Evolutionary conservation across 2,888 invertebrate genomes (phyloP).

Genomic region (Alsophila aescularia): DNA sequence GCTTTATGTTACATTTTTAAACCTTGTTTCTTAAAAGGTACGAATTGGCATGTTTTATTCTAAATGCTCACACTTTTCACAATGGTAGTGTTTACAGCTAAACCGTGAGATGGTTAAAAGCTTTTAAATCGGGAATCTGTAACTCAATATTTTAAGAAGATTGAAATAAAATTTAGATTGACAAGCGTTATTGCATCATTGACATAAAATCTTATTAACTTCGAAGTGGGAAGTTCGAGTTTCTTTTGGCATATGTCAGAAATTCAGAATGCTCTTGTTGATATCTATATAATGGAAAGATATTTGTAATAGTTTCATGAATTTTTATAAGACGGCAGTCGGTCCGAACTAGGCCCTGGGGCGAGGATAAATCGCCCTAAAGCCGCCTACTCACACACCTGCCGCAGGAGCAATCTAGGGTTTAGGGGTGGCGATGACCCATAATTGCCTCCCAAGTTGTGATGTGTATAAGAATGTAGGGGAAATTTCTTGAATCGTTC

Average conservation of each 20-base stretch:
- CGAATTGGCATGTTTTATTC: neutral
- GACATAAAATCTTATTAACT: neutral
- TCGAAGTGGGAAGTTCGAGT: neutral
- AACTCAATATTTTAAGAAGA: conserved; percentile 8
- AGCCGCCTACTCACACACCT: too few relatives aligned
- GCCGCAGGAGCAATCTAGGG: too few relatives aligned
- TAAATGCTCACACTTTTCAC: neutral
- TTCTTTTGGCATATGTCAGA: neutral
- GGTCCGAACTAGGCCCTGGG: too few relatives aligned
- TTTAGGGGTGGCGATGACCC: too few relatives aligned
- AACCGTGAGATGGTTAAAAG: conserved; percentile 11
- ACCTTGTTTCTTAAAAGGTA: neutral
- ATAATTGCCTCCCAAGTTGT: too few relatives aligned
- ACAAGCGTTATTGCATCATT: conserved; percentile 12
- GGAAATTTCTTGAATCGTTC: too few relatives aligned
- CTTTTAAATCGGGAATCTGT: conserved; percentile 10
- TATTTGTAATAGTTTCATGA: too few relatives aligned
- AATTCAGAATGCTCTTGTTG: too few relatives aligned
- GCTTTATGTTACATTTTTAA: neutral
- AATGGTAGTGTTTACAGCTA: conserved; percentile 2
- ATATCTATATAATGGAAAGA: too few relatives aligned
- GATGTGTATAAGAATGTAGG: too few relatives aligned
- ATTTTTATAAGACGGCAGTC: too few relatives aligned
- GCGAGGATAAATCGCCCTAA: too few relatives aligned
- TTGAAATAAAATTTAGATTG: conserved; percentile 9